Evolutionary conservation across 1,140 invertebrate species (phyloP).

Genomic region (Penaeus japonicus): DNA sequence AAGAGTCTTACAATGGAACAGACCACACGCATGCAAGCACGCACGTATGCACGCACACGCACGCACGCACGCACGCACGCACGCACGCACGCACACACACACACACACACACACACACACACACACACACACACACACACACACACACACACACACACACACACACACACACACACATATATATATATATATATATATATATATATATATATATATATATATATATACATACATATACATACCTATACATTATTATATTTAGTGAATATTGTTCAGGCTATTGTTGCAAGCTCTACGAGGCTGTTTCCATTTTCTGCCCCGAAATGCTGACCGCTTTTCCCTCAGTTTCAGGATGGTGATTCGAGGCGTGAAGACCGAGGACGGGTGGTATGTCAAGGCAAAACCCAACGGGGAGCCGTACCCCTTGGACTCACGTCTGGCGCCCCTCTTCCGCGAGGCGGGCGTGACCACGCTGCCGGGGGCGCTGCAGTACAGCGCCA

Average conservation of each 20-base stretch:
- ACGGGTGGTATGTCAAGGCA: constrained; percentile 56
- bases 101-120: background rate
- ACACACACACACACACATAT: no score
- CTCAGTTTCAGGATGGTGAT: constrained; percentile 46
- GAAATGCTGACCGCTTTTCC: background rate
- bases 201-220: no score
- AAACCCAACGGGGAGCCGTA: constrained; percentile 40
- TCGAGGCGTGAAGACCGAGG: constrained; percentile 38
- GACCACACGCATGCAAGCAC: background rate
- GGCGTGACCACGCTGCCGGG: constrained; percentile 48
- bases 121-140: background rate
- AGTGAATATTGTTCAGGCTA: no score
- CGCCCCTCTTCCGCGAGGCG: constrained; percentile 45
- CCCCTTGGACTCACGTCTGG: constrained; percentile 44
- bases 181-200: no score
- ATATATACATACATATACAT: no score
- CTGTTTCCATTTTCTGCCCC: no score
- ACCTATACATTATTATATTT: no score
- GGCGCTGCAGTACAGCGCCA: constrained; percentile 49
- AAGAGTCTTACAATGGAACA: background rate
- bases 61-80: background rate
- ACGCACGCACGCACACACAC: background rate
- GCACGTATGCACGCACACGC: background rate
- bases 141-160: no score
- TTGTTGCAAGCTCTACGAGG: no score